Base-by-base conservation (phyloP, 2,888 invertebrate species). In the Pasiphila rectangulata region DNA sequence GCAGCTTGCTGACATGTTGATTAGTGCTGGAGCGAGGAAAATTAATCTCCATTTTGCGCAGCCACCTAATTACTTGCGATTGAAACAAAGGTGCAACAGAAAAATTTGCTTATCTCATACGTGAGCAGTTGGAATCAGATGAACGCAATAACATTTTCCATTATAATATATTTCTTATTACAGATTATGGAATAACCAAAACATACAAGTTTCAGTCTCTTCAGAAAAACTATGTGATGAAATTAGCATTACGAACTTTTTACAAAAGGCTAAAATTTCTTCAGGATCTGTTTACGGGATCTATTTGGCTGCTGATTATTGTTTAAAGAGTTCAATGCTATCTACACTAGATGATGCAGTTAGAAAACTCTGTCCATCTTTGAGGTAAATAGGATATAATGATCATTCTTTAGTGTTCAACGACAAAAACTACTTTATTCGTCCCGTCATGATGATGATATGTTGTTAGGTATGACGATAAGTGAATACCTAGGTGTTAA, bases 1-100 rank as follows among this genome's bases (percentile, higher is more conserved):
- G 4, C 64, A 68, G 21, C 39, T 75, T 9, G 68, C 67, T 2
- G 68, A 75, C 2, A 64, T 55, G 46, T 54, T 81, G 1, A 56
- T 77, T 1, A 51, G 49, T 10, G 63, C 69, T 12, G 79, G 80
- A 1, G 76, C 72, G 1, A 74, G 37, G 24, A 73, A 68, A 27
- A 38, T 79, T 4, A 46, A 60, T 9, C 4, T 78, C 1, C 63
- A 72, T 40, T 51, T 55, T 21, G 20, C 55, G 2, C 44, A 48
- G 1, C 25, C 50, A 9, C 43, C 64, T 7, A 15, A 48, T 4
- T 48, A 56, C 23, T 42, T 60, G 2, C 43, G 53, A 3, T 52
- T 42, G 6, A 64, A 57, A 44, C 54, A 65, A 30, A 47, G 58
- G 73, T 45, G 9, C 0, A n/a, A 15, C 23, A 27, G n/a, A 7